phyloP scores from a whole-genome alignment of 2,888 invertebrate species.

The Sesia bembeciformis region DNA sequence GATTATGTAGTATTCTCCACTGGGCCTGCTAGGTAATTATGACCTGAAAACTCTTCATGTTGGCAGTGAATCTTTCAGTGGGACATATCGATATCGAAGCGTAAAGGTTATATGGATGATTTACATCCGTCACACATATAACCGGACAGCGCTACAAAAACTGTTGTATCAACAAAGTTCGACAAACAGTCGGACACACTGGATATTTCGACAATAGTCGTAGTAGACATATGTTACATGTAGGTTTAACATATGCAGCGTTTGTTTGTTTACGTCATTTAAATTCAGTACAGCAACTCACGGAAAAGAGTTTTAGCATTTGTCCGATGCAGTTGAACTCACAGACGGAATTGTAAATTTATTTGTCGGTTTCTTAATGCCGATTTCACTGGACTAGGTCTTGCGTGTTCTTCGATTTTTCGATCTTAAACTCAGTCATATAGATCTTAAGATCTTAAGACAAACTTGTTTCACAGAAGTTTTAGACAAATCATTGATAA shows the following conservation, averaged over 20 bases:
- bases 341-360: constrained; percentile 66
- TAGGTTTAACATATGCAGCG: constrained; percentile 6
- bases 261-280: constrained; percentile 43
- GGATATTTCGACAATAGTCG: constrained; percentile 6
- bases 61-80: no score
- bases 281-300: constrained; percentile 46
- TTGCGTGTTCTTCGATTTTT: no score
- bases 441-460: no score
- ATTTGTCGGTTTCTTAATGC: constrained; percentile 15
- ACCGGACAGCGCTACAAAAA: constrained; percentile 8
- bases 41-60: no score
- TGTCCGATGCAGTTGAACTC: constrained; percentile 56
- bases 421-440: no score
- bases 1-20: no score
- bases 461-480: no score
- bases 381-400: no score
- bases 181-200: constrained; percentile 21
- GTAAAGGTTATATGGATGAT: background rate
- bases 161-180: constrained; percentile 20
- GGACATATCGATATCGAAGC: no score
- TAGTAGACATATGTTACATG: constrained; percentile 17
- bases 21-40: no score
- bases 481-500: no score
- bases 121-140: background rate
- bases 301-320: constrained; percentile 62